Evolutionary conservation across 1,140 invertebrate species (phyloP).

Genomic region (Littorina saxatilis): DNA sequence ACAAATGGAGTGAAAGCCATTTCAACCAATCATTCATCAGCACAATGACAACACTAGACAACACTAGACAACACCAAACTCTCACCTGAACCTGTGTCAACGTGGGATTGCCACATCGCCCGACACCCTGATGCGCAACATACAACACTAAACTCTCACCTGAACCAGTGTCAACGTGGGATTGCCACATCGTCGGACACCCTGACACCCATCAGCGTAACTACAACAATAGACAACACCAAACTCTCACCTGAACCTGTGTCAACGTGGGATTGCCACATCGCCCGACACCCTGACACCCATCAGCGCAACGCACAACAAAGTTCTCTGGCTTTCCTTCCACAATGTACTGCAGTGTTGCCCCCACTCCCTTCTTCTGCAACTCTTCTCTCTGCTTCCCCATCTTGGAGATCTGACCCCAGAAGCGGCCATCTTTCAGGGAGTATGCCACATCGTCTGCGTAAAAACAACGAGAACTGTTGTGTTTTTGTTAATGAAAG

Average conservation of each 20-base stretch:
- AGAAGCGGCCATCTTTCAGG: slow-evolving; percentile 60
- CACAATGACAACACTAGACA: too few species aligned
- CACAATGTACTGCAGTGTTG: slow-evolving; percentile 53
- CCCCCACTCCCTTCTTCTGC: slow-evolving; percentile 35
- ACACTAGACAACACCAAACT: too few species aligned
- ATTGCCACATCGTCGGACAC: too few species aligned
- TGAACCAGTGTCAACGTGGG: too few species aligned
- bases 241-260: slow-evolving; percentile 54
- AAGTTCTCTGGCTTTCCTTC: slow-evolving; percentile 58
- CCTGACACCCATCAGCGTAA: too few species aligned
- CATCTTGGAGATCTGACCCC: slow-evolving; percentile 58
- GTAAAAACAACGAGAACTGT: not conserved
- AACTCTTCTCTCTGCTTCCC: slow-evolving; percentile 48
- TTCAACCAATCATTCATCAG: too few species aligned
- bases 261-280: slow-evolving; percentile 56
- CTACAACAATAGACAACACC: not conserved
- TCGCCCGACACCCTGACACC: slow-evolving; percentile 56
- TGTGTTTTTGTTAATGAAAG: too few species aligned
- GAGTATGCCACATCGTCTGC: slow-evolving; percentile 59
- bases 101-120: too few species aligned
- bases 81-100: too few species aligned
- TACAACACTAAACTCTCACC: too few species aligned
- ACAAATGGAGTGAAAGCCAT: too few species aligned
- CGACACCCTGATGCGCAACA: too few species aligned
- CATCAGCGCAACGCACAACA: slow-evolving; percentile 56